Evolutionary conservation across 2,888 invertebrate species (phyloP).

Genomic region (Hedya salicella): DNA sequence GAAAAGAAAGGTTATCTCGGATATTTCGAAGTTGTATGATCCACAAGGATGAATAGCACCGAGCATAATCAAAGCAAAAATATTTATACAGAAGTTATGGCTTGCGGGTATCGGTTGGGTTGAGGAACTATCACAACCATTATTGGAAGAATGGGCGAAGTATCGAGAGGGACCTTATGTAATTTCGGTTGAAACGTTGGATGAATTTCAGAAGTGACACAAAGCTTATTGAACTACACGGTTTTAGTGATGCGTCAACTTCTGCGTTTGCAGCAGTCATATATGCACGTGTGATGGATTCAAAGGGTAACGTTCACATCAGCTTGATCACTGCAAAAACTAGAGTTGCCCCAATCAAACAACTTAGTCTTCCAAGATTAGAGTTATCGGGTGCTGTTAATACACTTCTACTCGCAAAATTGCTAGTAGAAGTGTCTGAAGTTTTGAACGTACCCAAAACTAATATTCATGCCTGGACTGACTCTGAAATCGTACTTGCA

Average conservation of each 20-base stretch:
- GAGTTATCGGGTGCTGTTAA: no score
- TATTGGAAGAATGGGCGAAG: no score
- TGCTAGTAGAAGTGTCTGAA: background rate
- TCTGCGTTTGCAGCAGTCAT: no score
- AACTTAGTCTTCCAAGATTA: background rate
- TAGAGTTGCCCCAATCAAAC: background rate
- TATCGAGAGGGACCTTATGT: no score
- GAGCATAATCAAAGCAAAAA: constrained; percentile 37
- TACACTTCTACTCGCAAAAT: no score
- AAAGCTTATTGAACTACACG: no score
- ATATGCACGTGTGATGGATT: no score
- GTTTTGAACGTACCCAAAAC: background rate
- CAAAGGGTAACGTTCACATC: no score
- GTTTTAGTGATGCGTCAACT: background rate
- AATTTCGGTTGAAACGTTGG: no score
- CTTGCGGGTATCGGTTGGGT: background rate
- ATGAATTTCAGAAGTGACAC: no score
- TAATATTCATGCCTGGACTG: background rate
- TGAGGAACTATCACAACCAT: no score
- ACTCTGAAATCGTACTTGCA: constrained; percentile 1
- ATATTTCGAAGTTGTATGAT: constrained; percentile 40
- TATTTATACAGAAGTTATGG: constrained; percentile 39
- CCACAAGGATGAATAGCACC: constrained; percentile 44
- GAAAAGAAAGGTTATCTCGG: constrained; percentile 35
- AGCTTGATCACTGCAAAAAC: no score